Conservation (phyloP, 2,113 vertebrate genomes). For the Sorex fumeus region DNA sequence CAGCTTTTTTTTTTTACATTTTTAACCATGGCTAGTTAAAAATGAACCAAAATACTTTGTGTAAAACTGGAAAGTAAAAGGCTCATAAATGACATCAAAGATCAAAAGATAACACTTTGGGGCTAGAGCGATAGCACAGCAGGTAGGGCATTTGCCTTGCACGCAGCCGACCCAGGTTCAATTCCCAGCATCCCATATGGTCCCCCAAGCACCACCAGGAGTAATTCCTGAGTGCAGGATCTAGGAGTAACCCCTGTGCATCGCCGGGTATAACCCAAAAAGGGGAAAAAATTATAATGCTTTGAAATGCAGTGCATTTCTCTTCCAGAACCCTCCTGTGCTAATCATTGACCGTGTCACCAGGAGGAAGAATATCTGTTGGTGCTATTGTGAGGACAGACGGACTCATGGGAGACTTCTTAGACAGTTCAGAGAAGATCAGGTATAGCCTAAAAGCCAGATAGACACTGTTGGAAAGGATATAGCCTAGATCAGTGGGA, state of each 20-base stretch:
- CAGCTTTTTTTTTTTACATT: neutral
- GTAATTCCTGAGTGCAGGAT: too few species aligned
- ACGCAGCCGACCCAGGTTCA: too few species aligned
- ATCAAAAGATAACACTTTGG: too few species aligned
- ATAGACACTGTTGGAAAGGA: neutral
- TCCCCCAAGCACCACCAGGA: too few species aligned
- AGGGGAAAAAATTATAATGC: neutral
- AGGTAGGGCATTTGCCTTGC: too few species aligned
- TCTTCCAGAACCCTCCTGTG: neutral
- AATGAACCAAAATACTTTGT: constrained; percentile 5
- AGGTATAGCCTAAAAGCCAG: neutral
- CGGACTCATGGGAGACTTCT: constrained; percentile 37
- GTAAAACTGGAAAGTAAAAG: constrained; percentile 27
- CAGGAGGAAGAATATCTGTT: constrained; percentile 42
- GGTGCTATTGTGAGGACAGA: neutral
- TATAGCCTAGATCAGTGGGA: neutral
- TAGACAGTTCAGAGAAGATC: constrained; percentile 35
- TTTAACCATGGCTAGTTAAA: constrained; percentile 55
- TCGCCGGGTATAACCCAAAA: too few species aligned
- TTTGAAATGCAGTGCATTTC: constrained; percentile 33
- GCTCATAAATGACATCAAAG: neutral
- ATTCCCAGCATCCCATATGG: too few species aligned
- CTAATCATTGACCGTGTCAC: constrained; percentile 25
- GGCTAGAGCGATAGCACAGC: too few species aligned
- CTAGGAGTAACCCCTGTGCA: too few species aligned